These are phyloP conservation scores for Atlantisia rogersi DNA, from an alignment of 2,113 vertebrate genomes.

Conservation along the genomic window DNA sequence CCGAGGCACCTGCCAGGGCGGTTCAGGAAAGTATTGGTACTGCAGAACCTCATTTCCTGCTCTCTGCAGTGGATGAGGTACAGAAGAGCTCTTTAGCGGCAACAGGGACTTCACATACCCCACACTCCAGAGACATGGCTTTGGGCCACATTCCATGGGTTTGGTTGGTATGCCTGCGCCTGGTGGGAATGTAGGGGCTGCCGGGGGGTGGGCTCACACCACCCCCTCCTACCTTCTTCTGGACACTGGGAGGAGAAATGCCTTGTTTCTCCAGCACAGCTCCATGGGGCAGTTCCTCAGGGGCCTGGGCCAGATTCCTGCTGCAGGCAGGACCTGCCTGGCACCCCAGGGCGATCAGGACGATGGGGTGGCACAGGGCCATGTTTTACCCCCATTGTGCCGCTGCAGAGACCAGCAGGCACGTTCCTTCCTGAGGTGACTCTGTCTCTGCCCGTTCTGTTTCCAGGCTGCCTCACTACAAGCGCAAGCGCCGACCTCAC, in stretches of 20 bases:
- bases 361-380: not conserved
- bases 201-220: accelerated
- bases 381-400: not conserved
- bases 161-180: not conserved
- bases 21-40: accelerated
- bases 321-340: too few species aligned
- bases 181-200: not conserved
- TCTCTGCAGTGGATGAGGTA: not conserved
- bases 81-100: not conserved
- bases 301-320: not conserved
- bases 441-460: not conserved
- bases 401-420: too few species aligned
- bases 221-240: accelerated
- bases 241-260: not conserved
- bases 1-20: not conserved
- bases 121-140: not conserved
- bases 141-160: accelerated
- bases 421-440: not conserved
- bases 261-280: not conserved
- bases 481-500: constrained; percentile 74
- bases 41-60: not conserved
- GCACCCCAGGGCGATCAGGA: too few species aligned
- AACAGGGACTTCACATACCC: accelerated
- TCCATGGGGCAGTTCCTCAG: not conserved
- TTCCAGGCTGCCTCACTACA: constrained; percentile 83